Conservation (phyloP, 2,113 vertebrate genomes). For the Phocoena phocoena region DNA sequence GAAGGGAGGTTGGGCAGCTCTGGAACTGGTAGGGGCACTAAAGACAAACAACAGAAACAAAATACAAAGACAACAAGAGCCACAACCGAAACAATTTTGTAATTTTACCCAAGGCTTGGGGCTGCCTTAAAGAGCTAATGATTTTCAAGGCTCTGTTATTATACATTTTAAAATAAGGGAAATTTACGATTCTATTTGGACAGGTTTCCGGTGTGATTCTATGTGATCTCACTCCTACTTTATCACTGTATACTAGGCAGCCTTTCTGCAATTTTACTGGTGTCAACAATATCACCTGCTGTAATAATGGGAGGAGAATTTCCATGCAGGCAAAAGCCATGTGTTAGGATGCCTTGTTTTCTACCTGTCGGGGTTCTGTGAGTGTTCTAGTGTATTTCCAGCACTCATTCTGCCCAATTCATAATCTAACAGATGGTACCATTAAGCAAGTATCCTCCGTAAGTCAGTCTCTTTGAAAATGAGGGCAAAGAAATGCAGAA, state of each 20-base stretch:
- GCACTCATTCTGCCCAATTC: neutral
- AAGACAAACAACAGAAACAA: neutral
- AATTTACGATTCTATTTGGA: neutral
- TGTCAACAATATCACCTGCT: neutral
- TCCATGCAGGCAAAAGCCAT: neutral
- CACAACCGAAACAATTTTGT: neutral
- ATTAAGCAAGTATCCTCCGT: constrained; percentile 35
- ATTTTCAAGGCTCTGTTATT: neutral
- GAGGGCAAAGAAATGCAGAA: constrained; percentile 47
- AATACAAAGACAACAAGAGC: neutral
- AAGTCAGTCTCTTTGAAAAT: constrained; percentile 56
- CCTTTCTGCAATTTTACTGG: neutral
- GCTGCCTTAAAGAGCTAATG: neutral
- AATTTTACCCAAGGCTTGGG: neutral
- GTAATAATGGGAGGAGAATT: neutral
- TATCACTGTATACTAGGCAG: neutral
- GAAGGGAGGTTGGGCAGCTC: neutral
- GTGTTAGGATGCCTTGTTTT: neutral
- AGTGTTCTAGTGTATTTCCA: neutral
- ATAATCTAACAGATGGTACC: constrained; percentile 39
- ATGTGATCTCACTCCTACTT: neutral
- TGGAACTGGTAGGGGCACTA: neutral
- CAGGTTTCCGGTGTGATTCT: neutral
- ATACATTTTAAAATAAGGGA: neutral
- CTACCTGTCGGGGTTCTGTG: neutral